Base-by-base conservation (phyloP, 2,113 vertebrate species). In the Podarcis muralis region DNA sequence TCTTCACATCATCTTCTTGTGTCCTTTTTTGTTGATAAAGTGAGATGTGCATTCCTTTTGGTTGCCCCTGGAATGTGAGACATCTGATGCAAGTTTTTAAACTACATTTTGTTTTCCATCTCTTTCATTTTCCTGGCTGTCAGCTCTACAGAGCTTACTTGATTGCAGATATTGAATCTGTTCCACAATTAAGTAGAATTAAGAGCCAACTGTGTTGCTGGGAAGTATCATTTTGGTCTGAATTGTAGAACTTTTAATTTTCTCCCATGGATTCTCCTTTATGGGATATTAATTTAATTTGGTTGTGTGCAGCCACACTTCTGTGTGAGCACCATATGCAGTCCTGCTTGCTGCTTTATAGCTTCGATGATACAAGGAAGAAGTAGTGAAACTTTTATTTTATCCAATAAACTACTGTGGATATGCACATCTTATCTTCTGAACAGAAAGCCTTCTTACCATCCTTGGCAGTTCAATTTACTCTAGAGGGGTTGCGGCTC, bases 351-450 rank as follows among this genome's bases (percentile, higher is more conserved):
- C 78, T 87, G 48, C 86, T n/a, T 53, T 74, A 77, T 4, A 86
- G 68, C 85, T 92, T 72, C 2, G 37, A 57, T 91, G 62, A 40
- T 90, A 90, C 11, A 37, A 92, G 84, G 84, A 91, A 88, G 87
- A 65, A 87, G 75, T 68, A 74, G 66, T 91, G 94, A 90, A 91
- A 88, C 89, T 87, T 53, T 27, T 76, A 87, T 81, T 74, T 66
- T 53, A 68, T n/a, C 59, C 37, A 68, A 37, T 78, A 92, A 86
- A 86, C 71, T 65, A 30, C 53, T 76, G 48, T 37, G 87, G 85
- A 84, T 81, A 88, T 92, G 89, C 68, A 88, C 87, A 84, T 59
- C 71, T 83, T 88, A 30, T 69, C 0, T 0, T 0, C 1, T 0
- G 2, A 87, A 84, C 65, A 69, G 2, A 27, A 30, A 40, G 79